Conservation (phyloP, 2,888 invertebrate species). For the Stenotaenia linearis region DNA sequence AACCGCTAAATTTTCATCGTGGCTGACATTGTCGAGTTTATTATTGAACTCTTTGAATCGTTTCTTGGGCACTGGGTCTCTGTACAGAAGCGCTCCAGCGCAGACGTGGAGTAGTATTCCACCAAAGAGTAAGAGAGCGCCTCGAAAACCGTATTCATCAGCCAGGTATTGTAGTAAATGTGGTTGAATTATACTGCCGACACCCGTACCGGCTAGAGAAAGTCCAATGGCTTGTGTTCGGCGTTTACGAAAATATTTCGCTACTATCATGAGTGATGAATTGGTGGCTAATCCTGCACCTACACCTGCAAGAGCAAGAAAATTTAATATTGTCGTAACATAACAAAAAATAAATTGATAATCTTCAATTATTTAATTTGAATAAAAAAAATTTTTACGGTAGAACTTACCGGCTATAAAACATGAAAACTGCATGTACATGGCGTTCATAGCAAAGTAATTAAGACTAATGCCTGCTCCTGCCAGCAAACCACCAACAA, state of each 20-base stretch:
- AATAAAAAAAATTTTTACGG: too few species aligned
- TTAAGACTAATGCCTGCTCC: slow-evolving; percentile 63
- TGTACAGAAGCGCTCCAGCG: slow-evolving; percentile 63
- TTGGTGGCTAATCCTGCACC: slow-evolving; percentile 45
- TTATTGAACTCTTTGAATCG: too few species aligned
- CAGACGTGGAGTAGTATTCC: slow-evolving; percentile 71
- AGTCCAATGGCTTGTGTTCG: slow-evolving; percentile 67
- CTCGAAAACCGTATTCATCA: slow-evolving; percentile 52
- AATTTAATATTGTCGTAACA: background rate
- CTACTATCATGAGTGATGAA: slow-evolving; percentile 62
- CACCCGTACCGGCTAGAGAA: slow-evolving; percentile 66
- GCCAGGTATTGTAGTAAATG: slow-evolving; percentile 39
- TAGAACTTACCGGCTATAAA: slow-evolving; percentile 64
- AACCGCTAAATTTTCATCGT: too few species aligned
- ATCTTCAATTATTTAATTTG: too few species aligned
- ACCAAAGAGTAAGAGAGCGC: slow-evolving; percentile 63
- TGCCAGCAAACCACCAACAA: slow-evolving; percentile 65
- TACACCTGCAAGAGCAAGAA: slow-evolving; percentile 38
- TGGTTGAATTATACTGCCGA: slow-evolving; percentile 56
- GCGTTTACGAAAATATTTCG: slow-evolving; percentile 59
- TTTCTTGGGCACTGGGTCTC: slow-evolving; percentile 43
- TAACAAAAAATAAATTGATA: background rate
- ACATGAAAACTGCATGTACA: slow-evolving; percentile 64
- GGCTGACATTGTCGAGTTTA: too few species aligned
- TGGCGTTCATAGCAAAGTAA: slow-evolving; percentile 62